Conservation (phyloP, 2,888 invertebrate species). For the Charanyca ferruginea region DNA sequence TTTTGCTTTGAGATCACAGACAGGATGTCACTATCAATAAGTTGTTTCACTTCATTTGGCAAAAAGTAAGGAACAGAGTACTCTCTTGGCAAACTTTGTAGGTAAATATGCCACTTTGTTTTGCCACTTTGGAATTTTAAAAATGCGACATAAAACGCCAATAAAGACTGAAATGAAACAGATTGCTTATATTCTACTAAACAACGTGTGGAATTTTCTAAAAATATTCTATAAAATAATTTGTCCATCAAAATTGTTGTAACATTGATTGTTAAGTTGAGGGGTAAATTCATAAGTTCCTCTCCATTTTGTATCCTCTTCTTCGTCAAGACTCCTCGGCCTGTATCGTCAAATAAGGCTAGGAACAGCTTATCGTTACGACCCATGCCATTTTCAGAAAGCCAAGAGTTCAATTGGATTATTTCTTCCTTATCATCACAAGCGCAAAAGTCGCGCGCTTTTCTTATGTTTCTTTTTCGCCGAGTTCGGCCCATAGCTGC, state of each 20-base stretch:
- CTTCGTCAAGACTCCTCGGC: constrained; percentile 94
- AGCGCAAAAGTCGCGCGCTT: constrained; percentile 75
- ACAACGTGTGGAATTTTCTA: constrained; percentile 85
- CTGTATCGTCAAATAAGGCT: constrained; percentile 92
- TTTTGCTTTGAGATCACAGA: constrained; percentile 89
- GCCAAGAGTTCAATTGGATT: constrained; percentile 90
- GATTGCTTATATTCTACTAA: constrained; percentile 77
- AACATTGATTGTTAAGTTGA: constrained; percentile 91
- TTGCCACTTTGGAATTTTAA: constrained; percentile 91
- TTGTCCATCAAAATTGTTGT: constrained; percentile 90
- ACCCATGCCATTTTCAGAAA: constrained; percentile 89
- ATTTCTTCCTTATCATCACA: constrained; percentile 81
- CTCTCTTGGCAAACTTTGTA: constrained; percentile 92
- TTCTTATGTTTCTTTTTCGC: constrained; percentile 81
- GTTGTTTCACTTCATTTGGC: constrained; percentile 87
- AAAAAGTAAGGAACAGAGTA: constrained; percentile 94
- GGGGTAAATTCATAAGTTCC: constrained; percentile 91
- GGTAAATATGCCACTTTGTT: constrained; percentile 92
- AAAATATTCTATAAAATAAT: constrained; percentile 88
- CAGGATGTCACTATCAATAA: constrained; percentile 91
- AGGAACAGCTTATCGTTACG: constrained; percentile 90
- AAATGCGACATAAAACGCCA: constrained; percentile 94
- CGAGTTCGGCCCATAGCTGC: constrained; percentile 89
- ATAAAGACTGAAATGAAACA: constrained; percentile 93
- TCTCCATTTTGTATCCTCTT: constrained; percentile 90